Base-by-base conservation (phyloP, 2,797 vertebrate species). In the Sandelia bainsii region DNA sequence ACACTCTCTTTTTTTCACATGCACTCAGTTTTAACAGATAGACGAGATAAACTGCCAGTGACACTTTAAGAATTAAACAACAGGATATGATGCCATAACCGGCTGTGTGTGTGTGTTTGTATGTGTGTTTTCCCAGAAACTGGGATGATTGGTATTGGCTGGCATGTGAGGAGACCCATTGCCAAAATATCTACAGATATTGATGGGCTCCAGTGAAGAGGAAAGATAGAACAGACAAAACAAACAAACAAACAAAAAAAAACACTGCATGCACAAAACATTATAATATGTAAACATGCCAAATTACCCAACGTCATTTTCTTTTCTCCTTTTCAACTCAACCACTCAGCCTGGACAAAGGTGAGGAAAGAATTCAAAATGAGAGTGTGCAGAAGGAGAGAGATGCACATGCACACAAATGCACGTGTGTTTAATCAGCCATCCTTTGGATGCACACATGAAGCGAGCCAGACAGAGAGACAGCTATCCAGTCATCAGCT, bases 131-230 rank as follows among this genome's bases (percentile, higher is more conserved):
- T 84, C 80, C 82, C 77, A 79, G 75, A 81, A 86, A 49, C 88
- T 89, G 87, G n/a, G n/a, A 48, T 80, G 77, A 91, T 84, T 77
- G 72, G 64, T 51, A 74, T 84, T 91, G 79, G 86, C 83, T 80
- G 82, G 82, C 64, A 69, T 80, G 66, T 77, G 71, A 65, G 65
- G 70, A 84, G 65, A 75, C 69, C 12, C 5, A 5, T 56, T 17
- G 27, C 69, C 66, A 74, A 79, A 58, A 79, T 66, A 81, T 79
- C 49, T 60, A 64, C 70, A 65, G 69, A 72, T 60, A 69, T 69
- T 29, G 54, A 70, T 80, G 70, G 37, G 69, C 76, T 88, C 69
- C 74, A 74, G 46, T 71, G 85, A 68, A 68, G 52, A 67, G 65
- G 17, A 66, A n/a, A 66, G 44, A 32, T 32, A 34, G 22, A 67